Evolutionary conservation across 2,113 vertebrate species (phyloP), one percentile per base, ranked within the genome.

Genomic region (Sinosuthora webbiana): DNA sequence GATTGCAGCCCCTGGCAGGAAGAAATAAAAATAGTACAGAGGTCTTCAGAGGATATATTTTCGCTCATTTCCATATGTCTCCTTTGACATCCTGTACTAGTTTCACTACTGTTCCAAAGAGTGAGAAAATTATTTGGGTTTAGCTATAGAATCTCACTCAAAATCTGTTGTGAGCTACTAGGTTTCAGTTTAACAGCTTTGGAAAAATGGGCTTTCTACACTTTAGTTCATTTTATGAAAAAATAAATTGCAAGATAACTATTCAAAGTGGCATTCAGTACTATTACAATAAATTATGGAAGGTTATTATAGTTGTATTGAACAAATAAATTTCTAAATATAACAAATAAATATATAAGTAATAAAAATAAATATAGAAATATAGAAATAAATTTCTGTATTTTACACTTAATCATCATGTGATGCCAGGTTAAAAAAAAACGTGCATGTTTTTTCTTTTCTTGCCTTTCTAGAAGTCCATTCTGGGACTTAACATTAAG

Each of bases 11-110:
- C 20, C 13, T 63, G 30, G 17, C 56, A 93, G 35, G 9, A 93
- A 93, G 60, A 91, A 74, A 25, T 86, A 81, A 94, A 84, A 93
- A 82, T 91, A 91, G 56, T 67, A 84, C 67, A 82, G 56, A 71
- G 27, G 62, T 20, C 84, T 89, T 79, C 35, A 52, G 53, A 78
- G 35, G 30, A 47, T 49, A 11, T 33, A 60, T 93, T 84, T 91
- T 93, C 44, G 1, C 28, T 84, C 35, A 63, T 93, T 94, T 90
- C 31, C 55, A 83, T 68, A 83, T 28, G 89, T 82, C 23, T 94
- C 41, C n/a, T 89, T 78, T 87, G 64, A 95, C 31, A 80, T 53
- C 22, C n/a, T 55, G 13, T 89, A 42, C 30, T 63, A 84, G 64
- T 91, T 83, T 62, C 37, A 39, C 30, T 49, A 13, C 10, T n/a